Base-by-base conservation (phyloP, 2,888 invertebrate genomes). In the Mesoligia furuncula region DNA sequence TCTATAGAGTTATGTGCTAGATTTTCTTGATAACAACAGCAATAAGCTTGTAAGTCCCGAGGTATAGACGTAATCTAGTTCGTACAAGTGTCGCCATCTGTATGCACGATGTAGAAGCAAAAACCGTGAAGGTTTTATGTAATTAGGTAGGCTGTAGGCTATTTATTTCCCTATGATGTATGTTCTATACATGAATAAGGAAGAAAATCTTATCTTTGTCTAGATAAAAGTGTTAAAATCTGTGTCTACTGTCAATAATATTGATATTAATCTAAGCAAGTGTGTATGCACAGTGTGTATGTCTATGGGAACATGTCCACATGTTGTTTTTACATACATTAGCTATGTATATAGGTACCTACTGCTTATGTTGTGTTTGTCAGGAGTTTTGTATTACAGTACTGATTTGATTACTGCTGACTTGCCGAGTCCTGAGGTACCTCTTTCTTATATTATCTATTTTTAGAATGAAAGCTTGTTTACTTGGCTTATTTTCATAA, bases 1-100 rank as follows among this genome's bases (percentile, higher is more conserved):
- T 24, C 0, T 54, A 70, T 27, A 39, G 24, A 15, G 20, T n/a
- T 67, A 45, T 31, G 8, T 11, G n/a, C 17, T 42, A 54, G 8
- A 1, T 64, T 64, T 78, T 36, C 31, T 66, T 64, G 45, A 36
- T 48, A 77, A 42, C 13, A 57, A 24, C 24, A 39, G 4, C 7
- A 20, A 11, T 3, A 36, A 36, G 1, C 11, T 69, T n/a, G 20
- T 20, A 51, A 69, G 13, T 13, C 31, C n/a, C 11, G 11, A 27
- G 11, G 11, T 39, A 36, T 31, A 13, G 24, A 39, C 27, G 39
- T 45, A 45, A 20, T n/a, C 27, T 31, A 4, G 65, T 15, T 24
- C 39, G 15, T 8, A 31, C 70, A 39, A 39, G 86, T 84, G 75
- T n/a, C 86, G 86, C 84, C 86, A 83, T 79, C 84, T 84, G 13